Evolutionary conservation across 1,140 invertebrate genomes (phyloP).

Genomic region (Epicauta chinensis): DNA sequence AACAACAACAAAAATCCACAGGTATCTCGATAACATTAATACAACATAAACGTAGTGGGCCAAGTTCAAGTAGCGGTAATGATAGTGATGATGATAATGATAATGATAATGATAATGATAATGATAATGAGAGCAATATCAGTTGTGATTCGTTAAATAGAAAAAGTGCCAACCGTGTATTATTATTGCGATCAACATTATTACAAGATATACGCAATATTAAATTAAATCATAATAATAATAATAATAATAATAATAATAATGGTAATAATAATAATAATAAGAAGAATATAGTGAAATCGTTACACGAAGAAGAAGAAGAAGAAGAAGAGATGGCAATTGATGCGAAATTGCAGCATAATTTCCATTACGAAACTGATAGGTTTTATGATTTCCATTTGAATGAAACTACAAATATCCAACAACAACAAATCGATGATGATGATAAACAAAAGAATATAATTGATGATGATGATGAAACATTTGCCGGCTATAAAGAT

Average conservation of each 20-base stretch:
- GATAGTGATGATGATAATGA: constrained; percentile 63
- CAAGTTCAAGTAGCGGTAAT: constrained; percentile 51
- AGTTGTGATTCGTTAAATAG: constrained; percentile 66
- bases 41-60: constrained; percentile 44
- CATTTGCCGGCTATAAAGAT: constrained; percentile 75
- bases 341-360: constrained; percentile 36
- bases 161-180: constrained; percentile 47
- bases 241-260: constrained; percentile 16
- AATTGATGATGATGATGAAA: constrained; percentile 54
- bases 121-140: constrained; percentile 63
- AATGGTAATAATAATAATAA: too few relatives aligned
- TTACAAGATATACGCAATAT: constrained; percentile 54
- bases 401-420: constrained; percentile 59
- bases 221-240: constrained; percentile 34
- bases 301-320: constrained; percentile 51
- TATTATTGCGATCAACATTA: constrained; percentile 52
- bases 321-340: constrained; percentile 47
- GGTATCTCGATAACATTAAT: constrained; percentile 44
- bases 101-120: constrained; percentile 56
- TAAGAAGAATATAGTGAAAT: too few relatives aligned
- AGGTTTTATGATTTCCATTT: constrained; percentile 76
- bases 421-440: constrained; percentile 37
- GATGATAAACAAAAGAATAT: constrained; percentile 41
- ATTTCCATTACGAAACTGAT: constrained; percentile 62
- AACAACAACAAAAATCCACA: constrained; percentile 57